Conservation (phyloP, 2,888 invertebrate genomes). For the Hylaea fasciaria region DNA sequence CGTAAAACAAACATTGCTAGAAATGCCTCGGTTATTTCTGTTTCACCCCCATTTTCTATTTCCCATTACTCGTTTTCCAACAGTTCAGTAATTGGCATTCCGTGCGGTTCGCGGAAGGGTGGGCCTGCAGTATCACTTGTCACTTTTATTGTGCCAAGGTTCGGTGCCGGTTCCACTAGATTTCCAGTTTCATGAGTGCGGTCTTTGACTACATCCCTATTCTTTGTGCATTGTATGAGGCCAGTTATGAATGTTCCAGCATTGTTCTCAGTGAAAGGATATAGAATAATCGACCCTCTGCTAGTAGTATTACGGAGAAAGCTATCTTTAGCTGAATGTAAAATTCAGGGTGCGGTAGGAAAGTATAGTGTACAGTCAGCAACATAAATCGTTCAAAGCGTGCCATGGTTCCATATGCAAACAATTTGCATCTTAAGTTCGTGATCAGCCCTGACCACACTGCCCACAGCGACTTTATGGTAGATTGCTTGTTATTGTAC, state of each 20-base stretch:
- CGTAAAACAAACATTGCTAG: background rate
- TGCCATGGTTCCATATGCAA: too few relatives aligned
- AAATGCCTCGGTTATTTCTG: background rate
- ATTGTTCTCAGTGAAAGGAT: background rate
- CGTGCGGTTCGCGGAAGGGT: slow-evolving; percentile 9
- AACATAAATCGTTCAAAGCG: too few relatives aligned
- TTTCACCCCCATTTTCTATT: background rate
- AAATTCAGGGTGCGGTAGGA: too few relatives aligned
- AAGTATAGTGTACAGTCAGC: too few relatives aligned
- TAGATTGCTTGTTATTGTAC: too few relatives aligned
- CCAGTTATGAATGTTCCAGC: background rate
- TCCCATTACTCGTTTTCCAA: slow-evolving; percentile 12
- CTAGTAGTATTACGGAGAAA: too few relatives aligned
- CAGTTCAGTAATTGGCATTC: slow-evolving; percentile 20
- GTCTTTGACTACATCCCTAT: slow-evolving; percentile 9
- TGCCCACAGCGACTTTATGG: too few relatives aligned
- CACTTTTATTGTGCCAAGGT: slow-evolving; percentile 8
- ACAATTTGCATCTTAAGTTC: too few relatives aligned
- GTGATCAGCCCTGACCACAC: too few relatives aligned
- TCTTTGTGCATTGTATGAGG: slow-evolving; percentile 9
- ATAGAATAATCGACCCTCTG: background rate
- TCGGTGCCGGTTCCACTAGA: background rate
- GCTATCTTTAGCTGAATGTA: too few relatives aligned
- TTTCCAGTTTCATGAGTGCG: slow-evolving; percentile 1
- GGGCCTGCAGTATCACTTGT: background rate